Evolutionary conservation across 2,888 invertebrate genomes (phyloP).

Genomic region (Agrotis clavis): DNA sequence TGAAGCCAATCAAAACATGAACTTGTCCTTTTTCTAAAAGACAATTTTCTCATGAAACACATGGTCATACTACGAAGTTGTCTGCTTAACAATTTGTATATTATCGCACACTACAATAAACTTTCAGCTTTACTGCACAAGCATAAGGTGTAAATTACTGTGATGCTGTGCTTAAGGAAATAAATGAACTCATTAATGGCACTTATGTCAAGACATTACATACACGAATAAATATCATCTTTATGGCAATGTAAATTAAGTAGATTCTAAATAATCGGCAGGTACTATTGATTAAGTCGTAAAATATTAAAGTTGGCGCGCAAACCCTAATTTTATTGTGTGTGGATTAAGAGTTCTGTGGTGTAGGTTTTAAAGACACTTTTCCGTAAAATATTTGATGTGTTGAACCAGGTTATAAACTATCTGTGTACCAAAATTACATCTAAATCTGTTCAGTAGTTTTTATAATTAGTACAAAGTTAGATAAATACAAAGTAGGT

Average conservation of each 20-base stretch:
- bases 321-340: background rate
- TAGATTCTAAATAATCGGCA: background rate
- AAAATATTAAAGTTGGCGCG: background rate
- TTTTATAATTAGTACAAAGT: no score
- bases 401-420: no score
- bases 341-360: no score
- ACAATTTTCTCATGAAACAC: constrained; percentile 28
- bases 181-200: constrained; percentile 32
- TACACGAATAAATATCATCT: background rate
- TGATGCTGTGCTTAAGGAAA: constrained; percentile 26
- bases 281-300: background rate
- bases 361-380: no score
- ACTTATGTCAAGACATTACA: background rate
- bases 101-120: constrained; percentile 6
- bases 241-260: background rate
- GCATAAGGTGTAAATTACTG: constrained; percentile 38
- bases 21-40: constrained; percentile 27
- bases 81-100: constrained; percentile 10
- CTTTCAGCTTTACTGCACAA: constrained; percentile 25
- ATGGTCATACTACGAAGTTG: constrained; percentile 13
- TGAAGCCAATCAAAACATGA: constrained; percentile 32
- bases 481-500: no score
- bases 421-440: no score
- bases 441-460: no score
- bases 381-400: background rate